A percentile compares a stretch with the other conserved stretches of the same genome.
These are phyloP conservation scores for Mirounga angustirostris DNA, from an alignment of 2,113 vertebrate species.

Conservation along the genomic window DNA sequence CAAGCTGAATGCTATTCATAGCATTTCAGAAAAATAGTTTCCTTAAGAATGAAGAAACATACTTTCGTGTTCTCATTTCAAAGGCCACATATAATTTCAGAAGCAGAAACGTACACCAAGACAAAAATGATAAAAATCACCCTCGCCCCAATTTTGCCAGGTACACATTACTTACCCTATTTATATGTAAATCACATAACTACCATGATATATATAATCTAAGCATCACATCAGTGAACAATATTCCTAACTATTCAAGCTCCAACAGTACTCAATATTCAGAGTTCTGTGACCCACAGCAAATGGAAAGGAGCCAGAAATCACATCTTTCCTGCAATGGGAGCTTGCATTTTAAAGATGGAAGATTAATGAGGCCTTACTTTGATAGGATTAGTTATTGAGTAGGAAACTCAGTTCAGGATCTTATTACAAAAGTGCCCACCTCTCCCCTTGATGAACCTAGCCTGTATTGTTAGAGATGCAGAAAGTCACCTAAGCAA, in stretches of 20 bases:
- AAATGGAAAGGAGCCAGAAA: conserved; percentile 85
- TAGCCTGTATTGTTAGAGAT: conserved; percentile 57
- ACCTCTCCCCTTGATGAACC: conserved; percentile 79
- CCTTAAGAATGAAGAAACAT: conserved; percentile 22
- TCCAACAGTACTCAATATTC: conserved; percentile 77
- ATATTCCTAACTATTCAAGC: conserved; percentile 69
- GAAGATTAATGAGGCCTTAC: conserved; percentile 85
- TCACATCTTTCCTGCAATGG: conserved; percentile 74
- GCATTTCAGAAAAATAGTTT: conserved; percentile 43
- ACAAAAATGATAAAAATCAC: conserved; percentile 64
- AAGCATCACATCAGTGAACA: conserved; percentile 73
- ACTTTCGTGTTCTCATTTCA: conserved; percentile 62
- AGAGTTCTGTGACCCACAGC: conserved; percentile 78
- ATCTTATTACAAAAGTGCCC: conserved; percentile 79
- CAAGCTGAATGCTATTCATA: conserved; percentile 63
- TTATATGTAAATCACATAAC: conserved; percentile 82
- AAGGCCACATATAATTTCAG: conserved; percentile 33
- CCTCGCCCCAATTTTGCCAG: conserved; percentile 15
- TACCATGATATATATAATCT: conserved; percentile 69
- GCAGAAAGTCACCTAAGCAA: background rate
- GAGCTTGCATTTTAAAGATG: conserved; percentile 70
- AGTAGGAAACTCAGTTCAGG: conserved; percentile 80
- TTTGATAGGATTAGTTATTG: conserved; percentile 86
- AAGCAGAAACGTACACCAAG: conserved; percentile 31
- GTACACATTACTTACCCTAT: conserved; percentile 57